A percentile compares a stretch with the other conserved stretches of the same genome.
These are phyloP conservation scores for Dynastes grantii DNA, from an alignment of 2,888 invertebrate species.

Conservation along the genomic window DNA sequence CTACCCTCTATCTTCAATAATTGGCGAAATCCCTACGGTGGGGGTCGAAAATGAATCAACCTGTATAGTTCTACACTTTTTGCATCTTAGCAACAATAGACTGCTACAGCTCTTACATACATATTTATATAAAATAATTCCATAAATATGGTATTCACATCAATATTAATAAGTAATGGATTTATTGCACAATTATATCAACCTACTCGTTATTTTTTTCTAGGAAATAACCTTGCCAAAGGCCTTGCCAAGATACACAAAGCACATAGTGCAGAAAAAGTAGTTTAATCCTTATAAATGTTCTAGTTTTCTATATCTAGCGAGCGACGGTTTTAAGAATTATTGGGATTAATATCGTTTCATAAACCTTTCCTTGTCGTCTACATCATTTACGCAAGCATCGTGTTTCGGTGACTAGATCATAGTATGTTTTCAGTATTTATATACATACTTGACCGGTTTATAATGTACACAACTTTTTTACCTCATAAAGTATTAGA, in stretches of 20 bases:
- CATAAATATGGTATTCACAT: background rate
- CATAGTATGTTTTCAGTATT: background rate
- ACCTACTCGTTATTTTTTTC: constrained; percentile 18
- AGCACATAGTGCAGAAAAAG: background rate
- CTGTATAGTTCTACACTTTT: no score
- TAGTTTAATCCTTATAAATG: constrained; percentile 6
- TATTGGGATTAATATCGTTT: background rate
- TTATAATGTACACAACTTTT: background rate
- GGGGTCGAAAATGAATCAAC: no score
- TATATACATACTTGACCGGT: background rate
- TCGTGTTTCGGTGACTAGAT: background rate
- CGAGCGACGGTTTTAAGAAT: background rate
- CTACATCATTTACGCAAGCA: background rate
- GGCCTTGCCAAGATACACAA: constrained; percentile 16
- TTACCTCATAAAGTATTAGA: background rate
- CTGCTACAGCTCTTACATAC: no score
- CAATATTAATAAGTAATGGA: constrained; percentile 23
- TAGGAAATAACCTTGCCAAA: constrained; percentile 22
- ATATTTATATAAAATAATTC: background rate
- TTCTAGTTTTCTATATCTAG: background rate
- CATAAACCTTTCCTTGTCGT: background rate
- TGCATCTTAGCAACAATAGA: no score
- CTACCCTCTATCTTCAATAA: no score
- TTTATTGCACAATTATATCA: constrained; percentile 25
- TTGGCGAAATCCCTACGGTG: no score